Conservation (phyloP, 2,797 vertebrate species). For the Acipenser ruthenus region DNA sequence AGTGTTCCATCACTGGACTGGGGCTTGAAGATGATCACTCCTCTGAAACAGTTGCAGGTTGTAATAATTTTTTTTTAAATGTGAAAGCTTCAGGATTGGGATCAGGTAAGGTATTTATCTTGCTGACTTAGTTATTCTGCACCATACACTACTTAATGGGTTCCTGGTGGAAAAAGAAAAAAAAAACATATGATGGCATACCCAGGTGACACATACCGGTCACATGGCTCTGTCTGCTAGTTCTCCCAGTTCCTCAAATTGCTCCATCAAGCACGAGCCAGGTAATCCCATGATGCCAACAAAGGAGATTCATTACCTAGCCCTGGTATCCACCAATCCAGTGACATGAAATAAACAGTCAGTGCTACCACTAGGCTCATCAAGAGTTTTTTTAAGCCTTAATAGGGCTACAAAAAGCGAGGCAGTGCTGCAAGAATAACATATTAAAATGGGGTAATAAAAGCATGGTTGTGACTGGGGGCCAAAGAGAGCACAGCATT, state of each 20-base stretch:
- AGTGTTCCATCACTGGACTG: too few species aligned
- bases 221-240: not conserved
- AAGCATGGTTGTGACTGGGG: too few species aligned
- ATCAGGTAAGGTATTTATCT: not conserved
- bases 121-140: not conserved
- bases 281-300: not conserved
- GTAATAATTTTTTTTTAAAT: not conserved
- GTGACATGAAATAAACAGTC: too few species aligned
- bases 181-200: not conserved
- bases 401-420: too few species aligned
- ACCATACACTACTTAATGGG: constrained; percentile 18
- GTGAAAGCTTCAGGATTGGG: constrained; percentile 13
- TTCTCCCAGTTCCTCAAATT: constrained; percentile 1
- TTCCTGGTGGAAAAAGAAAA: constrained; percentile 14
- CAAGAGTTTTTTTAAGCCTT: too few species aligned
- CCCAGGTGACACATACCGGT: not conserved
- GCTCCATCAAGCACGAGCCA: constrained; percentile 3
- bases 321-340: not conserved
- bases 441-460: too few species aligned
- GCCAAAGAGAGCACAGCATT: too few species aligned
- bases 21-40: too few species aligned
- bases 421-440: too few species aligned
- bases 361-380: too few species aligned
- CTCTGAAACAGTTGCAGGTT: too few species aligned
- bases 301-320: constrained; percentile 18